phyloP scores from a whole-genome alignment of 2,888 invertebrate species.

The Oscheius sp. region DNA sequence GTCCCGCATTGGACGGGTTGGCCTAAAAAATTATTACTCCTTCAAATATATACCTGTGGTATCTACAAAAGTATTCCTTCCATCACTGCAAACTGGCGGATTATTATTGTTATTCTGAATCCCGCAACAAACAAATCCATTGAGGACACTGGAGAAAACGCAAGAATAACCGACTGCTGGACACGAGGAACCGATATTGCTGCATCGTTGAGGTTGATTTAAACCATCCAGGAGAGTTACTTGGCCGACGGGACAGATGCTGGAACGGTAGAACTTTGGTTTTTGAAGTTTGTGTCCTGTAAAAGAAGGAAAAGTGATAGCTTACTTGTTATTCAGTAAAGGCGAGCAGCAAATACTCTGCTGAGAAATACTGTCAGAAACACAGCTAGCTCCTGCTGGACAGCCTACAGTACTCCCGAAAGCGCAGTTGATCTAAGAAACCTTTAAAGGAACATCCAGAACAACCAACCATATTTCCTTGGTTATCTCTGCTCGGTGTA shows the following conservation, averaged over 20 bases:
- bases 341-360: constrained; percentile 50
- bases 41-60: constrained; percentile 56
- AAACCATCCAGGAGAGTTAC: constrained; percentile 58
- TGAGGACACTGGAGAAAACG: constrained; percentile 54
- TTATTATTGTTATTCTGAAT: background rate
- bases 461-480: constrained; percentile 45
- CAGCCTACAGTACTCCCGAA: constrained; percentile 34
- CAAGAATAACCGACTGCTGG: constrained; percentile 59
- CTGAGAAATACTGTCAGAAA: constrained; percentile 39
- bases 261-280: constrained; percentile 34
- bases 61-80: constrained; percentile 62
- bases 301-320: no score
- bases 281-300: no score
- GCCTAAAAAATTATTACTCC: no score
- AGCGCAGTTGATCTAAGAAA: constrained; percentile 36
- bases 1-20: no score
- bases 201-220: constrained; percentile 58
- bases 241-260: constrained; percentile 64
- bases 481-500: no score
- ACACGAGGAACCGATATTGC: constrained; percentile 60
- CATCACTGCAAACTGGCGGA: constrained; percentile 60
- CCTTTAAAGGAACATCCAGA: background rate
- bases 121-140: constrained; percentile 64
- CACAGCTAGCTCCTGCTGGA: constrained; percentile 31
- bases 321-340: no score